phyloP scores from a whole-genome alignment of 2,888 invertebrate species.

The Drosophila nr. fundita region DNA sequence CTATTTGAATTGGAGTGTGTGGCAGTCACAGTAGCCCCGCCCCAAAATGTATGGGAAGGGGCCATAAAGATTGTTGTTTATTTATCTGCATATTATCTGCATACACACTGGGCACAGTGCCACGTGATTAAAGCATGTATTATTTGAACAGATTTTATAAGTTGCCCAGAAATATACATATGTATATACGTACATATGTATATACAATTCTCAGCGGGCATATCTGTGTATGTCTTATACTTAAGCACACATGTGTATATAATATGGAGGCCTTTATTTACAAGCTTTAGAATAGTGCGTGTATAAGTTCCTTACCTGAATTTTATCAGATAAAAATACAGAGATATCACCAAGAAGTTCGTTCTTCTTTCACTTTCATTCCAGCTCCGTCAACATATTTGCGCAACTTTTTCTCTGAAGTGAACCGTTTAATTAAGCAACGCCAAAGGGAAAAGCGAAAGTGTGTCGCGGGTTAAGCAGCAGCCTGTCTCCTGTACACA shows the following conservation, averaged over 20 bases:
- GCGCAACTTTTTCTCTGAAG: conserved; percentile 33
- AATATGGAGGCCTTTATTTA: background rate
- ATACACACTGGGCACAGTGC: conserved; percentile 14
- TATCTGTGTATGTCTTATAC: conserved; percentile 13
- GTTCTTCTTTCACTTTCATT: conserved; percentile 4
- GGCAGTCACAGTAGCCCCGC: conserved; percentile 26
- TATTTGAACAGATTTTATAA: conserved; percentile 69
- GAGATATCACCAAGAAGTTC: conserved; percentile 28
- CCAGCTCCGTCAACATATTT: conserved; percentile 48
- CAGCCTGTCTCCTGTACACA: conserved; percentile 49
- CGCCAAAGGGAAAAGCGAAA: conserved; percentile 30
- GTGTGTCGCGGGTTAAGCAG: conserved; percentile 52
- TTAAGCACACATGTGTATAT: background rate
- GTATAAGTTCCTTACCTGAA: conserved; percentile 25
- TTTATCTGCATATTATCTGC: conserved; percentile 53
- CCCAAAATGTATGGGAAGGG: conserved; percentile 26
- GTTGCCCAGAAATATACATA: conserved; percentile 14
- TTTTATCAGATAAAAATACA: conserved; percentile 30
- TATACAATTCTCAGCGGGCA: conserved; percentile 33
- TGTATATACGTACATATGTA: background rate
- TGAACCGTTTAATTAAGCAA: conserved; percentile 64
- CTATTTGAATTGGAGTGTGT: conserved; percentile 4
- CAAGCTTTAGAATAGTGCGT: conserved; percentile 36
- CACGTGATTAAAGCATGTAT: conserved; percentile 56
- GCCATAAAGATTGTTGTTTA: conserved; percentile 66